Evolutionary conservation across 2,797 vertebrate genomes (phyloP).

Genomic region (Lindbergichthys nudifrons): DNA sequence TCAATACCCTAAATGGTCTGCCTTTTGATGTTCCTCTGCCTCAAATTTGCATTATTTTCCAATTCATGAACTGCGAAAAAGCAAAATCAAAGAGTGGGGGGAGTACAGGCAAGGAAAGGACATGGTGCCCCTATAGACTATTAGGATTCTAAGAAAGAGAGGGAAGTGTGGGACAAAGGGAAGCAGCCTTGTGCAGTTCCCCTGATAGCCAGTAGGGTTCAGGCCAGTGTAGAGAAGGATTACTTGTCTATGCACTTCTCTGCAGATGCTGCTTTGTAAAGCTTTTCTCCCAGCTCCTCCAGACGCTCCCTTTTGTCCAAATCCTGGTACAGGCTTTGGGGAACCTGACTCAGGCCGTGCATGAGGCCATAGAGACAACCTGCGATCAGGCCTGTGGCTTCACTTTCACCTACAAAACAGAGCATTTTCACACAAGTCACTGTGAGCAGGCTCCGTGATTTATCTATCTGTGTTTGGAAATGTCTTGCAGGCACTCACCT

Average conservation of each 20-base stretch:
- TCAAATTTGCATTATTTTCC: slow-evolving; percentile 8
- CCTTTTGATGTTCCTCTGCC: slow-evolving; percentile 9
- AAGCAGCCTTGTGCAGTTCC: slow-evolving; percentile 65
- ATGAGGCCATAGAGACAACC: slow-evolving; percentile 94
- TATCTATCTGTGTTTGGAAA: neutral
- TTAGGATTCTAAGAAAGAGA: slow-evolving; percentile 21
- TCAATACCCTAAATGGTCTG: neutral
- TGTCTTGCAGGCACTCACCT: slow-evolving; percentile 82
- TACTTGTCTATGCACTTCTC: slow-evolving; percentile 97
- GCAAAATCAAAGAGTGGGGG: slow-evolving; percentile 23
- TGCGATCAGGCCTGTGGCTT: slow-evolving; percentile 92
- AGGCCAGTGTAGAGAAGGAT: slow-evolving; percentile 74
- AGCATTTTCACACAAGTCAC: slow-evolving; percentile 26
- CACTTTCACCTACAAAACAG: slow-evolving; percentile 87
- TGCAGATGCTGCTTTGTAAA: slow-evolving; percentile 88
- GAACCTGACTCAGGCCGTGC: slow-evolving; percentile 87
- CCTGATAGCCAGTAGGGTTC: slow-evolving; percentile 61
- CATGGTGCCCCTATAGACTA: slow-evolving; percentile 28
- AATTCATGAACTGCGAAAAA: slow-evolving; percentile 16
- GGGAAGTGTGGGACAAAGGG: slow-evolving; percentile 30
- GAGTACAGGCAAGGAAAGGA: slow-evolving; percentile 36
- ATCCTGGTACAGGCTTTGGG: slow-evolving; percentile 87
- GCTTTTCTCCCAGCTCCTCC: slow-evolving; percentile 88
- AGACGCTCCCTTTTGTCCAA: slow-evolving; percentile 90
- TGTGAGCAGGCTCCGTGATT: slow-evolving; percentile 1